Percentiles rank a stretch among this genome's conserved stretches.
Conservation (phyloP, 2,113 vertebrate genomes). For the Eonycteris spelaea region DNA sequence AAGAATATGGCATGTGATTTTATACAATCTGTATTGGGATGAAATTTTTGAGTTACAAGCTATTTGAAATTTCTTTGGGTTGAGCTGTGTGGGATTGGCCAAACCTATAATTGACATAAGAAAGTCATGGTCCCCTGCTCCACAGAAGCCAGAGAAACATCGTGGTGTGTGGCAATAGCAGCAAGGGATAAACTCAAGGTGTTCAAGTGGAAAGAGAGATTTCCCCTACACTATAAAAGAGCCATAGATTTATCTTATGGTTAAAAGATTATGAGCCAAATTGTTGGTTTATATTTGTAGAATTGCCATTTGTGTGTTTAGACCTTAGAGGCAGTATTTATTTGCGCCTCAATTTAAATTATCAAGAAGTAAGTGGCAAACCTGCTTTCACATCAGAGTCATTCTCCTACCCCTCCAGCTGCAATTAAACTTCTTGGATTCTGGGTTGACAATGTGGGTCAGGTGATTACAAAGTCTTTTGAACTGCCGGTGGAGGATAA, state of each 20-base stretch:
- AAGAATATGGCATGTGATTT: not conserved
- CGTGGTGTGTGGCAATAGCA: not conserved
- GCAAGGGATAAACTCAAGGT: not conserved
- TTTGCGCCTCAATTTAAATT: not conserved
- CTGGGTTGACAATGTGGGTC: not conserved
- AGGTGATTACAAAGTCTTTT: not conserved
- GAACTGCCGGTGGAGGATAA: not conserved
- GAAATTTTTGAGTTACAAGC: not conserved
- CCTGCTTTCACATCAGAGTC: not conserved
- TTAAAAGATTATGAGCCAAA: not conserved
- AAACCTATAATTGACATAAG: not conserved
- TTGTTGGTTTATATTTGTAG: not conserved
- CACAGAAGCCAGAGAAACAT: not conserved
- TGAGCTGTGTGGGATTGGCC: not conserved
- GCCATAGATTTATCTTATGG: not conserved
- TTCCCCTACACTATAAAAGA: not conserved
- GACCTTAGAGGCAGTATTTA: not conserved
- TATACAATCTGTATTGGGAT: not conserved
- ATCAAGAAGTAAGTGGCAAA: not conserved
- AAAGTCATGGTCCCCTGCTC: not conserved
- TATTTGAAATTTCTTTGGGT: not conserved
- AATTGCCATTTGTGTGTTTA: not conserved
- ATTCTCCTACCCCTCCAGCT: not conserved
- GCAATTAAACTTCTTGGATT: not conserved
- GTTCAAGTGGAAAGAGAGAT: not conserved